A percentile compares a stretch with the other conserved stretches of the same genome.
Conservation (phyloP, 2,113 vertebrate species). For the Sebastes fasciatus region DNA sequence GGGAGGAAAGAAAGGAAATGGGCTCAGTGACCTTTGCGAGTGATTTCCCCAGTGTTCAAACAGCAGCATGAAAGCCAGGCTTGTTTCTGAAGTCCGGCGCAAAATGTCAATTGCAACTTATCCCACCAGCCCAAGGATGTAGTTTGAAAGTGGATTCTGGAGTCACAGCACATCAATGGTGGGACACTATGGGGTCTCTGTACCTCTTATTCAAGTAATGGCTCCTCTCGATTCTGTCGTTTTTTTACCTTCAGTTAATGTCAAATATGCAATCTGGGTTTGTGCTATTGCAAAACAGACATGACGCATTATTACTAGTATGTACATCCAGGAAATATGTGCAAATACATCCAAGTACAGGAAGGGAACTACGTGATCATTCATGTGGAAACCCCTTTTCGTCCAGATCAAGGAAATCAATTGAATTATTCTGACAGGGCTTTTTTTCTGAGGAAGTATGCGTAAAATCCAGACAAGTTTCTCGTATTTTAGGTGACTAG, state of each 20-base stretch:
- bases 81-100: conserved; percentile 86
- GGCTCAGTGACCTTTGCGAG: conserved; percentile 87
- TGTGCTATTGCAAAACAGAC: conserved; percentile 14
- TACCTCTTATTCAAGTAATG: conserved; percentile 48
- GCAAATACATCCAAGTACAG: conserved; percentile 11
- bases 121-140: conserved; percentile 82
- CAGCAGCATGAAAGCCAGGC: conserved; percentile 87
- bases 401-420: conserved; percentile 57
- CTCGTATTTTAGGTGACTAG: conserved; percentile 1
- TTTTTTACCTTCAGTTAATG: conserved; percentile 35
- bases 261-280: conserved; percentile 9
- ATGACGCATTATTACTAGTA: conserved; percentile 5
- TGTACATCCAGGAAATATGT: conserved; percentile 39
- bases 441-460: conserved; percentile 69
- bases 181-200: conserved; percentile 70
- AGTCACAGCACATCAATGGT: conserved; percentile 79
- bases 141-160: conserved; percentile 84
- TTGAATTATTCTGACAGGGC: conserved; percentile 18
- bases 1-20: conserved; percentile 84
- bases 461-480: conserved; percentile 31
- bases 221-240: not conserved
- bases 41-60: conserved; percentile 87
- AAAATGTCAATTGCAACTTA: conserved; percentile 90
- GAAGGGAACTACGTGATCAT: conserved; percentile 28
- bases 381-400: conserved; percentile 56